These are phyloP conservation scores for Excalfactoria chinensis DNA, from an alignment of 2,113 vertebrate genomes.

Conservation along the genomic window DNA sequence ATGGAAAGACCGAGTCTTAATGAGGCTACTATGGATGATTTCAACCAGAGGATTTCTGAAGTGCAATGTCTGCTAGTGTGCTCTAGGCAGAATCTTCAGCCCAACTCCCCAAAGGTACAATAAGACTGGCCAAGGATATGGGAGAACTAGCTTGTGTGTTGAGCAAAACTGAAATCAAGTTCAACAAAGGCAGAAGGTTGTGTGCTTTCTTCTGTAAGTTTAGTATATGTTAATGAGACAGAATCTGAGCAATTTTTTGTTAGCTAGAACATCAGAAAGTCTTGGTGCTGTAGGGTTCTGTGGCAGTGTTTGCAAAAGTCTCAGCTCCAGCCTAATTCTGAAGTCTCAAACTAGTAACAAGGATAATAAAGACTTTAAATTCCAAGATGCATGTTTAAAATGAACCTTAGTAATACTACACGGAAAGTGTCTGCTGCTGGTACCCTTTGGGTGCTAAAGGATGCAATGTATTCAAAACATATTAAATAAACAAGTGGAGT, in stretches of 20 bases:
- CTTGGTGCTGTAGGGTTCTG: neutral
- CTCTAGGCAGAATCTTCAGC: neutral
- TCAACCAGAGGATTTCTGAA: neutral
- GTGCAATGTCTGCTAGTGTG: neutral
- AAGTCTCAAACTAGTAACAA: neutral
- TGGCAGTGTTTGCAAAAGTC: neutral
- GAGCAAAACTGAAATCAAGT: neutral
- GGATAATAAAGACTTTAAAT: neutral
- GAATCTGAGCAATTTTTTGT: neutral
- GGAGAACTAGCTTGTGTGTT: neutral
- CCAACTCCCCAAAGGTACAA: neutral
- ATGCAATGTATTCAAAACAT: neutral
- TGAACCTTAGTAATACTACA: neutral
- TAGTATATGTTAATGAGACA: neutral
- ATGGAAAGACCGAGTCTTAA: neutral
- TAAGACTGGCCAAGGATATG: accelerated
- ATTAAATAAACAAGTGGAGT: neutral
- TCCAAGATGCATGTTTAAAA: neutral
- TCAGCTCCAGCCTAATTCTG: neutral
- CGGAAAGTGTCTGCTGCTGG: neutral
- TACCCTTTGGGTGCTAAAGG: neutral
- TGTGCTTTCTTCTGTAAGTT: neutral
- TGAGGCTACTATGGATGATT: neutral
- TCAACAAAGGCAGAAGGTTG: neutral
- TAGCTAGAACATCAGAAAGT: neutral